Evolutionary conservation across 53 echinoderm and acorn worm species (phyloP).

Genomic region (Echinarachnius parma): DNA sequence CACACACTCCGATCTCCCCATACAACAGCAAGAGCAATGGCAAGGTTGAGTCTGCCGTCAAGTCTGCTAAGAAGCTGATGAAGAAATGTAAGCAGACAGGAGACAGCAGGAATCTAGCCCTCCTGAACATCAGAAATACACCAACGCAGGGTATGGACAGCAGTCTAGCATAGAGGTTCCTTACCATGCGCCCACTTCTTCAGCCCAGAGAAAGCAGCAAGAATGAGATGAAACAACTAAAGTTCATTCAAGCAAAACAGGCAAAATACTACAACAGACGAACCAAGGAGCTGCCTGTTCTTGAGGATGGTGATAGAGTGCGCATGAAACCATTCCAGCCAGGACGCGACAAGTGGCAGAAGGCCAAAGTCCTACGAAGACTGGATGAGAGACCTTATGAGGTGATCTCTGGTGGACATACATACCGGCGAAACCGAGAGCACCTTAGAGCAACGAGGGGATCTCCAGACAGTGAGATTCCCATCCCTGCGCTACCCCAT

Average conservation of each 20-base stretch:
- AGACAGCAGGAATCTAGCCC: no score
- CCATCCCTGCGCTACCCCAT: background rate
- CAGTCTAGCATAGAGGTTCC: background rate
- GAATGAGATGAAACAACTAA: background rate
- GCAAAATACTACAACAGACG: constrained; percentile 6
- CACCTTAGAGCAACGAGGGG: constrained; percentile 10
- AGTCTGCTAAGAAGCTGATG: no score
- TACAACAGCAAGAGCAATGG: constrained; percentile 50
- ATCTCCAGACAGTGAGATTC: background rate
- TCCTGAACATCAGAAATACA: background rate
- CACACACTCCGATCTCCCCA: constrained; percentile 39
- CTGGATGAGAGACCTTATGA: constrained; percentile 17
- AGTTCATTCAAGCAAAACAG: constrained; percentile 1
- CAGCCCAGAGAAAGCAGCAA: background rate
- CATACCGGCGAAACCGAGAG: constrained; percentile 12
- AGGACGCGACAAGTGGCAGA: background rate
- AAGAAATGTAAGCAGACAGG: background rate
- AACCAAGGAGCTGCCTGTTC: background rate
- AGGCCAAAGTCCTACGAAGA: background rate
- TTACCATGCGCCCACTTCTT: background rate
- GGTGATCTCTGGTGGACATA: background rate
- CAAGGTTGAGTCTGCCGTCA: constrained; percentile 36
- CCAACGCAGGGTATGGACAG: background rate
- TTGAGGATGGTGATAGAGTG: background rate
- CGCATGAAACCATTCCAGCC: constrained; percentile 20